Evolutionary conservation across 2,797 vertebrate genomes (phyloP).

Genomic region (Triplophysa yarkandensis): DNA sequence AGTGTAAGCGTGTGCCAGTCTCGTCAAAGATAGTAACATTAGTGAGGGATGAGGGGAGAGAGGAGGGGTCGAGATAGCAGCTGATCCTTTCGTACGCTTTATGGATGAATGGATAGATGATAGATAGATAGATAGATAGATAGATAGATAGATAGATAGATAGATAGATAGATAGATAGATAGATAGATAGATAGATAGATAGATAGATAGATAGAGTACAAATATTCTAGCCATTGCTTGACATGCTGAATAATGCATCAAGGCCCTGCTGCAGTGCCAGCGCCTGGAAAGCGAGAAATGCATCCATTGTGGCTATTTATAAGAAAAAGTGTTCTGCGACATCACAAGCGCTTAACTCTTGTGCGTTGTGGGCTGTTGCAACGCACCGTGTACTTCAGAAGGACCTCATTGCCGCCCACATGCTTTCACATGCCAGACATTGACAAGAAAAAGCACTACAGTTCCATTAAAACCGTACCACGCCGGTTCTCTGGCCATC

Average conservation of each 20-base stretch:
- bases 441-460: constrained; percentile 41
- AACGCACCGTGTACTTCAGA: constrained; percentile 37
- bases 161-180: neutral
- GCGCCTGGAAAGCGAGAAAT: constrained; percentile 34
- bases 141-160: neutral
- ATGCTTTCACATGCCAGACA: constrained; percentile 43
- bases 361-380: constrained; percentile 30
- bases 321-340: constrained; percentile 38
- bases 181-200: constrained; percentile 1
- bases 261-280: constrained; percentile 16
- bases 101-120: constrained; percentile 1
- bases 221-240: constrained; percentile 24
- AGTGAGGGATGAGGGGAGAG: constrained; percentile 42
- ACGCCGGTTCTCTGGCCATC: constrained; percentile 8
- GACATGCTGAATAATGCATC: constrained; percentile 31
- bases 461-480: constrained; percentile 37
- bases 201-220: neutral
- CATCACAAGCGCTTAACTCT: constrained; percentile 37
- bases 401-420: constrained; percentile 40
- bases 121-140: neutral
- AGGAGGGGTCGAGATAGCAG: constrained; percentile 16
- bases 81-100: constrained; percentile 20
- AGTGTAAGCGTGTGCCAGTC: constrained; percentile 61
- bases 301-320: constrained; percentile 37
- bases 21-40: constrained; percentile 77